phyloP scores from a whole-genome alignment of 2,113 vertebrate species.

The Saccopteryx leptura region DNA sequence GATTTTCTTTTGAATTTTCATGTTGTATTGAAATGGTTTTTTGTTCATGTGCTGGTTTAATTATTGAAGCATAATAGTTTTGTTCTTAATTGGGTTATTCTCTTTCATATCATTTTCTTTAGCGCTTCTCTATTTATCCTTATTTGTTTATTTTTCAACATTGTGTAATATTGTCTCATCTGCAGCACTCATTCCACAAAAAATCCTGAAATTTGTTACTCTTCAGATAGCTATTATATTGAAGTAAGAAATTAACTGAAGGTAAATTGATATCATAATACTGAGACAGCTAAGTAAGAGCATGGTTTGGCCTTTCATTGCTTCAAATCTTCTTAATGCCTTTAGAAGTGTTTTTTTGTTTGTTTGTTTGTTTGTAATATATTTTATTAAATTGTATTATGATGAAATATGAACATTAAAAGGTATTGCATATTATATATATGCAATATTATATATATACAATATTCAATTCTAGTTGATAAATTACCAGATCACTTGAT shows the following conservation, averaged over 20 bases:
- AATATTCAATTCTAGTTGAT: background rate
- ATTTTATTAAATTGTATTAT: slow-evolving; percentile 34
- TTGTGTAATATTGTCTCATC: background rate
- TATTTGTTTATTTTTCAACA: slow-evolving; percentile 8
- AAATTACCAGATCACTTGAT: background rate
- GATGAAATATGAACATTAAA: slow-evolving; percentile 14
- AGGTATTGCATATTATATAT: background rate
- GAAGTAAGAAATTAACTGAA: slow-evolving; percentile 13
- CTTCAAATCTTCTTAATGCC: background rate
- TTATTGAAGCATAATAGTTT: slow-evolving; percentile 1
- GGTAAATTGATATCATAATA: background rate
- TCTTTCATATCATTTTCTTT: background rate
- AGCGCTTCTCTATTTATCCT: background rate
- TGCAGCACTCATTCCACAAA: background rate
- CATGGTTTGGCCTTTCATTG: background rate
- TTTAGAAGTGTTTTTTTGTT: too few species aligned
- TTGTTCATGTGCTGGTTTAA: slow-evolving; percentile 5
- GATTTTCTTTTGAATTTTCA: background rate
- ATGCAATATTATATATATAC: too few species aligned
- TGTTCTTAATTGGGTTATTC: background rate
- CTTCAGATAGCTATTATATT: background rate
- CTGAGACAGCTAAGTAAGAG: background rate
- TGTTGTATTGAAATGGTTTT: background rate
- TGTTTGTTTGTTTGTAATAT: background rate
- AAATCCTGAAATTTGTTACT: background rate